Evolutionary conservation across 2,888 invertebrate species (phyloP), one percentile per base, ranked within the genome.

Genomic region (Trissolcus brochymenae): DNA sequence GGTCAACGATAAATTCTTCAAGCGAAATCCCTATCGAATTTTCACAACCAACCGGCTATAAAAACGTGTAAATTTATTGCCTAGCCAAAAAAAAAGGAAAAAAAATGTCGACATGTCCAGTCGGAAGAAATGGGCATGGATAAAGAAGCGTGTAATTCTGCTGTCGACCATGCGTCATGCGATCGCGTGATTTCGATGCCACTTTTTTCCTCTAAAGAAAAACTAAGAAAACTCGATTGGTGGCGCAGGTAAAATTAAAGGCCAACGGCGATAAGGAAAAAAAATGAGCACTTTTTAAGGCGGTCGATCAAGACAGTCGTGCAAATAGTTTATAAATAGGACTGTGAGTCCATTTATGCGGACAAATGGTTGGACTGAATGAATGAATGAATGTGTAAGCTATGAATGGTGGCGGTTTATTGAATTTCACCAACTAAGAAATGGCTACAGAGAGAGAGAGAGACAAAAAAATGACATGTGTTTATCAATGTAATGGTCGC

Each of bases 141-240:
- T 35, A 19, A 56, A 56, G 41, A 56, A 41, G 41, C 9, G 25
- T 11, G 55, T 17, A 50, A 50, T 50, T 29, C 54, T 54, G 54
- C 14, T 54, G 29, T 35, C 46, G 46, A 17, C 17, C 21, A 35
- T 60, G 59, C 59, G 41, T 53, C 62, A 53, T 62, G 62, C 62
- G 62, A 62, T 62, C 62, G 62, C 62, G 53, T 53, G 41, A 62
- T 53, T 62, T 40, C 21, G 53, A 41, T 41, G 25, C 17, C 21
- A 41, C 14, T 60, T 62, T 62, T 53, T 62, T 40, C 62, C 35
- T 35, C 43, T 6, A 21, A 43, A 6, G 41, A 62, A 62, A 43
- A 62, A 62, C 19, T 57, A 1, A 21, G 21, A 61, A 61, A 61
- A 61, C 50, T 50, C 25, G 49, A 46, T 16, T 16, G 13, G 17